A percentile compares a stretch with the other conserved stretches of the same genome.
phyloP scores from a whole-genome alignment of 2,888 invertebrate species.

The Zaprionus bogoriensis region DNA sequence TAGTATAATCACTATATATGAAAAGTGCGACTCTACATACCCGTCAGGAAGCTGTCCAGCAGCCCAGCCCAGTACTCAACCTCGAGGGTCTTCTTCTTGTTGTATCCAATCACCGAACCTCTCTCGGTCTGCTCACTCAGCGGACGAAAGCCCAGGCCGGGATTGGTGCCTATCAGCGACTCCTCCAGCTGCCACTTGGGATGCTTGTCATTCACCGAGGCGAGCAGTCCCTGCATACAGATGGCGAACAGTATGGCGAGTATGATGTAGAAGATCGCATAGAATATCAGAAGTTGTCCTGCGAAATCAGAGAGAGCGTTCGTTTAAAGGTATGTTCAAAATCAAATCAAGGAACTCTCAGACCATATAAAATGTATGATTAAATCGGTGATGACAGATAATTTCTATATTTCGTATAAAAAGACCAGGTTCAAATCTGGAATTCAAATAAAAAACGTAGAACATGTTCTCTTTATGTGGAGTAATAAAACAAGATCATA shows the following conservation, averaged over 20 bases:
- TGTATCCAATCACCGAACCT: conserved; percentile 86
- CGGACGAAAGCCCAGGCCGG: conserved; percentile 87
- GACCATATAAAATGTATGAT: no score
- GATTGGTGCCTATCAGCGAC: conserved; percentile 89
- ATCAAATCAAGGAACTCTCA: no score
- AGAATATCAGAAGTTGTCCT: conserved; percentile 93
- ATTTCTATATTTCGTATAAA: no score
- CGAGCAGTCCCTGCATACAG: conserved; percentile 92
- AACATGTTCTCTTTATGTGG: no score
- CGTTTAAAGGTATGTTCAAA: no score
- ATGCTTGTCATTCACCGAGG: conserved; percentile 86
- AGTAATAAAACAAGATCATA: no score
- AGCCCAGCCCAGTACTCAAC: conserved; percentile 84
- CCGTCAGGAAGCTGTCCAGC: conserved; percentile 85
- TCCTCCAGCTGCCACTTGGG: conserved; percentile 90
- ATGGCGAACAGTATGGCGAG: conserved; percentile 93
- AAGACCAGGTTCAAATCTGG: no score
- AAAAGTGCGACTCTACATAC: conserved; percentile 81
- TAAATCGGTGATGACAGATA: no score
- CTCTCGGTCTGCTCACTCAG: conserved; percentile 84
- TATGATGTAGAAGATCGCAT: conserved; percentile 92
- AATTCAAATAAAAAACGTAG: no score
- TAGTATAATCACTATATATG: not conserved
- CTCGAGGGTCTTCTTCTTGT: conserved; percentile 84
- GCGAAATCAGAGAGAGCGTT: conserved; percentile 74